phyloP scores from a whole-genome alignment of 2,113 vertebrate genomes.

The Hippocampus abdominalis region DNA sequence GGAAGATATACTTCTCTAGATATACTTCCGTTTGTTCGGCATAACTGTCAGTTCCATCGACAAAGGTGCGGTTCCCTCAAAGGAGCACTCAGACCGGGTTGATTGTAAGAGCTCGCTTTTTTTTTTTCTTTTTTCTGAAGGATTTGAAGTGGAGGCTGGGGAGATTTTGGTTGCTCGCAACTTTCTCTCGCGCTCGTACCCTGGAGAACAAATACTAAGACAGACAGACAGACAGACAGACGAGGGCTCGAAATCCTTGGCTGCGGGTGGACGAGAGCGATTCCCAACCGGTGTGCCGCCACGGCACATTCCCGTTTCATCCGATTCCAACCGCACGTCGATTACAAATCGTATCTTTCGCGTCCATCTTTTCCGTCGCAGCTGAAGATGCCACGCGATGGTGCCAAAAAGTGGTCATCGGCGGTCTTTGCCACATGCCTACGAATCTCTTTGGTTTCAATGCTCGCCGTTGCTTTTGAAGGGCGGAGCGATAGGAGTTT shows the following conservation, averaged over 20 bases:
- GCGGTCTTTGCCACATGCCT: too few relatives aligned
- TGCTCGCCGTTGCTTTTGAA: too few relatives aligned
- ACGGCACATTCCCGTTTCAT: background rate
- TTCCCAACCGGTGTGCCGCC: background rate
- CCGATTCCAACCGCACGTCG: background rate
- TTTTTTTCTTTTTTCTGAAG: constrained; percentile 10
- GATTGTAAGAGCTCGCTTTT: constrained; percentile 34
- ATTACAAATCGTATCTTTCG: background rate
- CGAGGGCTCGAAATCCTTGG: constrained; percentile 68
- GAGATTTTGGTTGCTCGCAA: constrained; percentile 7
- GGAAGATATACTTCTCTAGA: constrained; percentile 13
- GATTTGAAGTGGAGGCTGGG: background rate
- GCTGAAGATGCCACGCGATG: too few relatives aligned
- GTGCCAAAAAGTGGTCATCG: too few relatives aligned
- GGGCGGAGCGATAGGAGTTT: too few relatives aligned
- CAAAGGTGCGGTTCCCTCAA: background rate
- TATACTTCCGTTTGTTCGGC: constrained; percentile 3
- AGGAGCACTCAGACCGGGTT: constrained; percentile 11
- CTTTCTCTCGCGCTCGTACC: constrained; percentile 26
- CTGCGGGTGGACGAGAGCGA: constrained; percentile 54
- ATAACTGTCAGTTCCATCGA: background rate
- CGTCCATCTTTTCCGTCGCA: background rate
- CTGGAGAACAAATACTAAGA: constrained; percentile 44
- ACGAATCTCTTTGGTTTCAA: too few relatives aligned
- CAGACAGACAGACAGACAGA: constrained; percentile 16